Base-by-base conservation (phyloP, 2,888 invertebrate genomes). In the Diplazon laetatorius region DNA sequence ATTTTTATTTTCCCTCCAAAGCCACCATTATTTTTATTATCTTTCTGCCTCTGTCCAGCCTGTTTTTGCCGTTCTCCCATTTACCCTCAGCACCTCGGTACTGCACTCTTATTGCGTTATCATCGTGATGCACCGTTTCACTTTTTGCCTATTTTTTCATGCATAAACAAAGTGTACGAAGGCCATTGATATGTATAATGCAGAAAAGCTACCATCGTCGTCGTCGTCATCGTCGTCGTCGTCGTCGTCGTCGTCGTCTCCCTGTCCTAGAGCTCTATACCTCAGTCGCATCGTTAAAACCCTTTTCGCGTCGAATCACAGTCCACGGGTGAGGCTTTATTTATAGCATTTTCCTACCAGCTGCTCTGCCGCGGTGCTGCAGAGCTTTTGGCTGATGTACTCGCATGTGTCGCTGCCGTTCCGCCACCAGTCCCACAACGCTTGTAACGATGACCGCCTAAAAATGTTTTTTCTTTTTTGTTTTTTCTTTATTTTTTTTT, bases 281-380 rank as follows among this genome's bases (percentile, higher is more conserved):
- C 66, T 72, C 48, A 37, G 52, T 42, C 22, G 48, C 20, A 46
- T 68, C 42, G 63, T 65, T 70, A 59, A 66, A 66, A 68, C 72
- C 76, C 72, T 57, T 62, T 62, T 44, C 55, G 62, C 68, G 62
- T 72, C 46, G 48, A 72, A 20, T 35, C 16, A 52, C 71, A 35
- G 46, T 48, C 46, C 42, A 72, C 72, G 16, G 48, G 20, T 46
- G 59, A 16, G 22, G 44, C 59, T 72, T 72, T 72, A 77, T 77
- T 77, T 77, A 68, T 77, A 77, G 62, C 55, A 30, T 77, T 68
- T 71, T 71, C 70, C 69, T 39, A 48, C 39, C 39, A 50, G 39
- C 66, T 39, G 39, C 66, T 62, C 42, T 25, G 59, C 52, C 37
- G 52, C 59, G n/a, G n/a, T 59, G 59, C 39, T 55, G 55, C 39